phyloP scores from a whole-genome alignment of 2,888 invertebrate species.

The Lithophane semibrunnea region DNA sequence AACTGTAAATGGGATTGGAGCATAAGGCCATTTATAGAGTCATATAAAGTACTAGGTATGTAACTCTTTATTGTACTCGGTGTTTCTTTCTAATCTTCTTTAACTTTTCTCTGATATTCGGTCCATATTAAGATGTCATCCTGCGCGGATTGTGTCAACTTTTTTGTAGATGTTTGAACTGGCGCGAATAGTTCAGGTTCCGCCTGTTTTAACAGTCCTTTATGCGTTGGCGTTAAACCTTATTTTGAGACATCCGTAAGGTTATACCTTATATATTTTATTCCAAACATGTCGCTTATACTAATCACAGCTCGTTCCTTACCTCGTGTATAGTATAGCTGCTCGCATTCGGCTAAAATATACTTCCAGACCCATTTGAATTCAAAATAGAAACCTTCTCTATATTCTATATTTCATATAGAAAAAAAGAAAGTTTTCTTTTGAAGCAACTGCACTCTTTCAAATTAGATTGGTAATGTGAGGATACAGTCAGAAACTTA shows the following conservation, averaged over 20 bases:
- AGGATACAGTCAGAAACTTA: conserved; percentile 9
- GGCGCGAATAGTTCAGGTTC: background rate
- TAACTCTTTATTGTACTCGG: background rate
- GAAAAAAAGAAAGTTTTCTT: conserved; percentile 31
- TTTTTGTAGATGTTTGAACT: background rate
- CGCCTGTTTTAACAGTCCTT: background rate
- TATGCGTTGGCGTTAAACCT: conserved; percentile 16
- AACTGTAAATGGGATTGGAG: background rate
- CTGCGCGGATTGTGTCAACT: background rate
- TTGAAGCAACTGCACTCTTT: conserved; percentile 32
- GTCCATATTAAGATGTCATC: background rate
- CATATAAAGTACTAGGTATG: background rate
- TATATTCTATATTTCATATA: conserved; percentile 47
- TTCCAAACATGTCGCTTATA: conserved; percentile 57
- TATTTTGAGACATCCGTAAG: conserved; percentile 34
- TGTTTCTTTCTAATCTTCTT: conserved; percentile 10
- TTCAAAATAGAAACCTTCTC: conserved; percentile 30
- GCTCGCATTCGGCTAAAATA: conserved; percentile 35
- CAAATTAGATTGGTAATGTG: conserved; percentile 30
- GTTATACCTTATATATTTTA: conserved; percentile 52
- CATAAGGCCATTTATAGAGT: background rate
- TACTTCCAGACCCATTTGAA: conserved; percentile 20
- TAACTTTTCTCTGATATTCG: conserved; percentile 8
- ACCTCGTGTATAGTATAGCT: conserved; percentile 53
- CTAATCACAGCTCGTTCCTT: conserved; percentile 68